Conservation (phyloP, 2,797 vertebrate species). For the Galagoides demidoff region DNA sequence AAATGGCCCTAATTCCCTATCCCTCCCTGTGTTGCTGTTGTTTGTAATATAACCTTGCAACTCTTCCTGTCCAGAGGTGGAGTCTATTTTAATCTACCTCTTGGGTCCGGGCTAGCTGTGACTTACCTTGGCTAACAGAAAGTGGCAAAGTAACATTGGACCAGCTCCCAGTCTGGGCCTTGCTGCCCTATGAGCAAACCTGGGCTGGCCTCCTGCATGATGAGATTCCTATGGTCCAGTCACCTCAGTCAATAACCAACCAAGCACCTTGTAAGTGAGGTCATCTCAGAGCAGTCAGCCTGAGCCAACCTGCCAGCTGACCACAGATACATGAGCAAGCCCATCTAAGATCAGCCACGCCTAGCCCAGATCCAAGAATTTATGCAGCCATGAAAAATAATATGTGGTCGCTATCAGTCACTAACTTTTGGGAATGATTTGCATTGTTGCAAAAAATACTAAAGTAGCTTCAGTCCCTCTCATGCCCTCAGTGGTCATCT, state of each 20-base stretch:
- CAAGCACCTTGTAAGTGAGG: background rate
- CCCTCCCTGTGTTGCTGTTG: background rate
- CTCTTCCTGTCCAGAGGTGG: background rate
- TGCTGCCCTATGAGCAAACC: background rate
- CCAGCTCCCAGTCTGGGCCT: background rate
- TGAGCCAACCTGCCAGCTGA: background rate
- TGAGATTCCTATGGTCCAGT: background rate
- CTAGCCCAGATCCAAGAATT: background rate
- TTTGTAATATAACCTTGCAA: conserved; percentile 29
- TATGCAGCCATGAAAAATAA: background rate
- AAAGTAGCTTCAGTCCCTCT: background rate
- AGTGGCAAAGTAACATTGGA: background rate
- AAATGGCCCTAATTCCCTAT: background rate
- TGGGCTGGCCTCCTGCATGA: background rate
- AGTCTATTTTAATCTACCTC: background rate
- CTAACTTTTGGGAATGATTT: background rate
- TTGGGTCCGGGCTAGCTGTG: background rate
- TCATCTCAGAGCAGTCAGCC: background rate
- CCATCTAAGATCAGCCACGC: background rate
- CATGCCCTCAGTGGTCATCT: background rate
- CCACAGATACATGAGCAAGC: background rate
- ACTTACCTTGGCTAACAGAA: background rate
- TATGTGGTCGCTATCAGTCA: background rate
- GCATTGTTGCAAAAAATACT: background rate
- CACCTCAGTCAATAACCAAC: background rate